Evolutionary conservation across 2,888 invertebrate genomes (phyloP).

Genomic region (Sthenelais limicola): DNA sequence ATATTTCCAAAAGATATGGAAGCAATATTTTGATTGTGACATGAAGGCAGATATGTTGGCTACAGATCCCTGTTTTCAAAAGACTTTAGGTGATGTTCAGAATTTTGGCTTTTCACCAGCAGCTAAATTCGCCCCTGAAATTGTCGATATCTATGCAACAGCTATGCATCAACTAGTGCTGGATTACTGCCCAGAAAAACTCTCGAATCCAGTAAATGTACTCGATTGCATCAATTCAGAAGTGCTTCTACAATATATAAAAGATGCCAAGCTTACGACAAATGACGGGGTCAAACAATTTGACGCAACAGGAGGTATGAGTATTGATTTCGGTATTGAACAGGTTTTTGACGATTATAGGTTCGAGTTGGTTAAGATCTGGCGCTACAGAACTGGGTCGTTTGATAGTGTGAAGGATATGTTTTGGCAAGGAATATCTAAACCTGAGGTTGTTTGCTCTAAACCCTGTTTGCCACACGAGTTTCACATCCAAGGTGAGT

Average conservation of each 20-base stretch:
- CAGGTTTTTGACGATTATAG: neutral
- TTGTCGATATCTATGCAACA: conserved; percentile 11
- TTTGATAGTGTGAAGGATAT: neutral
- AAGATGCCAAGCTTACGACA: conserved; percentile 5
- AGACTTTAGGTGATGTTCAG: neutral
- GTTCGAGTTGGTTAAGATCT: neutral
- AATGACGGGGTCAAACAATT: neutral
- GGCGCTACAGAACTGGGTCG: neutral
- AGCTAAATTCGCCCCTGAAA: neutral
- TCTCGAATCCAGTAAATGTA: neutral
- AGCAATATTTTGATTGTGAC: conserved; percentile 4
- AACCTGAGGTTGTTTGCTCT: neutral
- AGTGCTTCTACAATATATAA: conserved; percentile 13
- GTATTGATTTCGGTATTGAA: conserved; percentile 4
- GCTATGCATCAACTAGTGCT: conserved; percentile 11
- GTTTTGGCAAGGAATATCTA: neutral
- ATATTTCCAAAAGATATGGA: neutral
- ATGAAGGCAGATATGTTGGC: neutral
- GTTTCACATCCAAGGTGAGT: conserved; percentile 25
- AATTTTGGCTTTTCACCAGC: neutral
- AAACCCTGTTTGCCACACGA: neutral
- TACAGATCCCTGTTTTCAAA: neutral
- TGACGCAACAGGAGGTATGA: conserved; percentile 28
- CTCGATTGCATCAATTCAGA: neutral
- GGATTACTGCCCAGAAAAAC: neutral